Base-by-base conservation (phyloP, 2,888 invertebrate species). In the Sarcophaga subvicina region DNA sequence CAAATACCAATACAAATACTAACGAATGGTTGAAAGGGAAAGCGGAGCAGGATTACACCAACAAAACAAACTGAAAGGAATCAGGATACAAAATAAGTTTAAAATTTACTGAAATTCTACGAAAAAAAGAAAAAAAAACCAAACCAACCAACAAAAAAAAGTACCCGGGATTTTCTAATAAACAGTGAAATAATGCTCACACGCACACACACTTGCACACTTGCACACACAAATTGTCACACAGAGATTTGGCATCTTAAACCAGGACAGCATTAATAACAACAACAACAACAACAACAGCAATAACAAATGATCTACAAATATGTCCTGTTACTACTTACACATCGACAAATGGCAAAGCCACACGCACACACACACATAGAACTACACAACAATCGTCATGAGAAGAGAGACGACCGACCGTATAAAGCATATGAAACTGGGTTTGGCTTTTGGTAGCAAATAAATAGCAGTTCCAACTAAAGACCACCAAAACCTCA, bases 401-500 rank as follows among this genome's bases (percentile, higher is more conserved):
- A 81, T 76, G 79, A 86, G 78, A 66, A 64, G n/a, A 49, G 49
- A 54, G 4, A 27, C 37, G 25, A 27, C 27, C 10, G 64, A 27
- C 27, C 10, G 64, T 62, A 54, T 59, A 71, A 80, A 60, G 66
- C 66, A 83, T 66, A 66, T 54, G 12, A 17, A 37, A 17, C 17
- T 54, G 54, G 54, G 54, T 14, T 54, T 54, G 54, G 12, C n/a
- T 62, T 20, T 62, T 72, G 71, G 77, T 72, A 78, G 83, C 60
- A 71, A 83, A 86, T 75, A 79, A 75, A 78, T 73, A 81, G 69
- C 78, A 79, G 70, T 77, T 81, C 67, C 79, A 79, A 79, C 79
- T 80, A 82, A 76, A 80, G 76, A 86, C 83, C 83, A 75, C 79
- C 67, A 75, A 71, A 80, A 86, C 83, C 83, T 63, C 80, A 83